These are phyloP conservation scores for Zootoca vivipara DNA, from an alignment of 2,113 vertebrate genomes.

Conservation along the genomic window DNA sequence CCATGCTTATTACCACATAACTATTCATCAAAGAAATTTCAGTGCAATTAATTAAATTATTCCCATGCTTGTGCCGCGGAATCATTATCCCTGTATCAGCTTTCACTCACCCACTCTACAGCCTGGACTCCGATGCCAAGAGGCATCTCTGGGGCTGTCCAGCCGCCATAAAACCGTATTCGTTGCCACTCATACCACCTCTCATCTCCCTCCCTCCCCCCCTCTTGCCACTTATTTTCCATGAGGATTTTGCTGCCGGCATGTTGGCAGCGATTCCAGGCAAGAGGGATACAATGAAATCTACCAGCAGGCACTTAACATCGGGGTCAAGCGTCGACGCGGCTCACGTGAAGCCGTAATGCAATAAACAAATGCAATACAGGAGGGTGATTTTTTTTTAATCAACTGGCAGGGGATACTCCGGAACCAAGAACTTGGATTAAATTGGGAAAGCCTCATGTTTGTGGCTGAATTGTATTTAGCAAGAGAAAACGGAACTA, in stretches of 20 bases:
- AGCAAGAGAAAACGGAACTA: conserved; percentile 63
- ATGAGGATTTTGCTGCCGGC: conserved; percentile 97
- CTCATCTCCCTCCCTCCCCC: conserved; percentile 89
- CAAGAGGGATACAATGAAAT: conserved; percentile 96
- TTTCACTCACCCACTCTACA: conserved; percentile 88
- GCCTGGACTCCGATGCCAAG: conserved; percentile 86
- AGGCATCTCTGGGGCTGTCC: conserved; percentile 88
- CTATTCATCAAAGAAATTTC: conserved; percentile 96
- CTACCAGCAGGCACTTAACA: conserved; percentile 96
- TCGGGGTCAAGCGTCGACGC: conserved; percentile 87
- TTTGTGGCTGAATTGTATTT: conserved; percentile 72
- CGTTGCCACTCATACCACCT: conserved; percentile 85
- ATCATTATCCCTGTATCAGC: conserved; percentile 88
- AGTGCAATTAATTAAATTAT: conserved; percentile 97
- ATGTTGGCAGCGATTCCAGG: conserved; percentile 97
- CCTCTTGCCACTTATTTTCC: conserved; percentile 98
- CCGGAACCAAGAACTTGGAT: conserved; percentile 4
- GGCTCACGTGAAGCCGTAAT: conserved; percentile 90
- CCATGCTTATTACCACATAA: conserved; percentile 91
- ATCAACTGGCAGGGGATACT: conserved; percentile 75
- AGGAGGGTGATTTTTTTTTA: conserved; percentile 77
- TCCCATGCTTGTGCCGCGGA: conserved; percentile 87
- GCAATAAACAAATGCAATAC: conserved; percentile 93
- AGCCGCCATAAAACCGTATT: conserved; percentile 89
- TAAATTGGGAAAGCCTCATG: conserved; percentile 69